These are phyloP conservation scores for Sorex maritimensis DNA, from an alignment of 2,797 vertebrate species.

Conservation along the genomic window DNA sequence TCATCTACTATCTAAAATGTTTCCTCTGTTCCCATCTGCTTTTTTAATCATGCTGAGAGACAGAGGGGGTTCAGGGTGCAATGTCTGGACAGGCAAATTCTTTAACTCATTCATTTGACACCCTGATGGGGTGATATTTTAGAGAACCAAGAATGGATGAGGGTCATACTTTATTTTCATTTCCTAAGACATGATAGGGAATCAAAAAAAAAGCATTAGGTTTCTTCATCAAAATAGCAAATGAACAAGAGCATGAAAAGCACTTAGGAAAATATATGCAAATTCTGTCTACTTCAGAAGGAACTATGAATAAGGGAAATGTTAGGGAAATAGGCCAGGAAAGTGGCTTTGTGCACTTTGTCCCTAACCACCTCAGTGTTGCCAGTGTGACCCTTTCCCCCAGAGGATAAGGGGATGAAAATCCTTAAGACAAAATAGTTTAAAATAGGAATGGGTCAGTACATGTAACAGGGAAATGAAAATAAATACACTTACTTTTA, in stretches of 20 bases:
- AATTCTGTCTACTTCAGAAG: constrained; percentile 40
- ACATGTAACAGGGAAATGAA: constrained; percentile 64
- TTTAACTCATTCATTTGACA: neutral
- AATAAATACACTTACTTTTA: constrained; percentile 59
- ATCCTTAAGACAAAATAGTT: neutral
- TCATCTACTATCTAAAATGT: neutral
- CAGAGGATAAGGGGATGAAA: constrained; percentile 30
- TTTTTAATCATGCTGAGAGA: neutral
- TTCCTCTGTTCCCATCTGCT: neutral
- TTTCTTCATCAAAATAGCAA: constrained; percentile 27
- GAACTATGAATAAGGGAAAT: constrained; percentile 75
- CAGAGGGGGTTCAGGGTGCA: neutral
- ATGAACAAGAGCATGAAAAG: constrained; percentile 13
- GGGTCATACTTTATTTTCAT: neutral
- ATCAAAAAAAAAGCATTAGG: constrained; percentile 26
- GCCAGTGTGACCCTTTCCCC: too few relatives aligned
- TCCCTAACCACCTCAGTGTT: too few relatives aligned
- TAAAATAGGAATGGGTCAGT: neutral
- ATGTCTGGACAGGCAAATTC: neutral
- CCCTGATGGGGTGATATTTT: neutral
- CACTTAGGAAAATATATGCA: constrained; percentile 39
- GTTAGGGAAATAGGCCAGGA: neutral
- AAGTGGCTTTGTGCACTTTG: too few relatives aligned
- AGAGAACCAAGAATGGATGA: neutral
- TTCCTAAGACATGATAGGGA: neutral